Evolutionary conservation across 1,140 invertebrate species (phyloP).

Genomic region (Tetragnatha versicolor): DNA sequence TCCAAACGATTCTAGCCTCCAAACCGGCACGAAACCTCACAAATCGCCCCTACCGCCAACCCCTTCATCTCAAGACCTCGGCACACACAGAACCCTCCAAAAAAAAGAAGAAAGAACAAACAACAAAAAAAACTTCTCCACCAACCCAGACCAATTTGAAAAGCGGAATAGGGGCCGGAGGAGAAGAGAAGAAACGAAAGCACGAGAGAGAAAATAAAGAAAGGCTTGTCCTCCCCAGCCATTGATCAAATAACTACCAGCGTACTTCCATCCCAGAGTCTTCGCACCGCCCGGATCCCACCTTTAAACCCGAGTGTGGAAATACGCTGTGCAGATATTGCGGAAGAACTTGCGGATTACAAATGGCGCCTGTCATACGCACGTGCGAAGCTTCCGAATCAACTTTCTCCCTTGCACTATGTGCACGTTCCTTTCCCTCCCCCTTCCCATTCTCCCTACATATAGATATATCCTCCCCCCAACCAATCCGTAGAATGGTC

Average conservation of each 20-base stretch:
- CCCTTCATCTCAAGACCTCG: background rate
- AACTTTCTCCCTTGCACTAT: constrained; percentile 38
- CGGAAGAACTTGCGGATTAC: constrained; percentile 36
- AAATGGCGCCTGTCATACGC: constrained; percentile 48
- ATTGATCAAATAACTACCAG: constrained; percentile 36
- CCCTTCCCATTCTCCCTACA: background rate
- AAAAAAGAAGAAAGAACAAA: background rate
- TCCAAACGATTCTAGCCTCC: too few relatives aligned
- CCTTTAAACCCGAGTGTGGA: constrained; percentile 20
- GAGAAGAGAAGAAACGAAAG: background rate
- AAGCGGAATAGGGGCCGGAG: background rate
- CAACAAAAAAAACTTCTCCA: background rate
- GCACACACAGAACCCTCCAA: background rate
- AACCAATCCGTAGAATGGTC: constrained; percentile 1
- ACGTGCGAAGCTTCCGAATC: constrained; percentile 50
- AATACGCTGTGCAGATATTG: constrained; percentile 43
- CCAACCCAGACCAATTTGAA: background rate
- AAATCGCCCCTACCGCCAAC: too few relatives aligned
- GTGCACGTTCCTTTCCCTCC: constrained; percentile 5
- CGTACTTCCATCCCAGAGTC: background rate
- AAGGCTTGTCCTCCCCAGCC: background rate
- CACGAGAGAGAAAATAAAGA: background rate
- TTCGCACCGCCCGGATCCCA: background rate
- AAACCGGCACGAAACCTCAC: too few relatives aligned
- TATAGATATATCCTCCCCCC: too few relatives aligned